These are phyloP conservation scores for Ataeniobius toweri DNA, from an alignment of 2,797 vertebrate species.

Conservation along the genomic window DNA sequence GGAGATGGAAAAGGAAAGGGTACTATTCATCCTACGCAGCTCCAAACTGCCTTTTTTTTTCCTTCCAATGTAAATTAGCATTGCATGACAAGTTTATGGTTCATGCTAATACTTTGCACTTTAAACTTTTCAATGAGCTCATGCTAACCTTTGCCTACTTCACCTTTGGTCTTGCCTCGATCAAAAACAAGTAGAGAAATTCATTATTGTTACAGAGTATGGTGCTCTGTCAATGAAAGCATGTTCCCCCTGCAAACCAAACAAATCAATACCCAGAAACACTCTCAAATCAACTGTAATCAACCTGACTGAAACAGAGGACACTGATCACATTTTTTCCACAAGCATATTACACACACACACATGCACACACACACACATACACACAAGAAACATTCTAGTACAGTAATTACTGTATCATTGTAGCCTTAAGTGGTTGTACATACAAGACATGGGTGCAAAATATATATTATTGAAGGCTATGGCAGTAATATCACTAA, in stretches of 20 bases:
- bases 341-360: conserved; percentile 15
- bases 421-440: not conserved
- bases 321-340: conserved; percentile 35
- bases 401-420: conserved; percentile 2
- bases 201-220: conserved; percentile 16
- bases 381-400: conserved; percentile 1
- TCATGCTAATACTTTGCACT: not conserved
- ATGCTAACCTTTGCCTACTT: conserved; percentile 36
- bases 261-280: conserved; percentile 77
- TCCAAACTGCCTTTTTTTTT: conserved; percentile 27
- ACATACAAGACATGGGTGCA: conserved; percentile 17
- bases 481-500: conserved; percentile 12
- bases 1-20: conserved; percentile 45
- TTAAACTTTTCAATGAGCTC: conserved; percentile 15
- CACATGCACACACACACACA: too few relatives aligned
- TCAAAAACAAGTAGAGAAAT: conserved; percentile 15
- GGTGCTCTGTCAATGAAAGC: conserved; percentile 46
- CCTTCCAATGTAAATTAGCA: conserved; percentile 37
- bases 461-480: conserved; percentile 11
- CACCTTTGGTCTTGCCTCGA: conserved; percentile 27
- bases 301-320: conserved; percentile 66
- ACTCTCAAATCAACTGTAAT: conserved; percentile 75
- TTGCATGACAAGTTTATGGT: not conserved
- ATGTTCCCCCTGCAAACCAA: conserved; percentile 58
- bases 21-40: conserved; percentile 54